These are phyloP conservation scores for Cygnus buccinator DNA, from an alignment of 2,113 vertebrate genomes.

Conservation along the genomic window DNA sequence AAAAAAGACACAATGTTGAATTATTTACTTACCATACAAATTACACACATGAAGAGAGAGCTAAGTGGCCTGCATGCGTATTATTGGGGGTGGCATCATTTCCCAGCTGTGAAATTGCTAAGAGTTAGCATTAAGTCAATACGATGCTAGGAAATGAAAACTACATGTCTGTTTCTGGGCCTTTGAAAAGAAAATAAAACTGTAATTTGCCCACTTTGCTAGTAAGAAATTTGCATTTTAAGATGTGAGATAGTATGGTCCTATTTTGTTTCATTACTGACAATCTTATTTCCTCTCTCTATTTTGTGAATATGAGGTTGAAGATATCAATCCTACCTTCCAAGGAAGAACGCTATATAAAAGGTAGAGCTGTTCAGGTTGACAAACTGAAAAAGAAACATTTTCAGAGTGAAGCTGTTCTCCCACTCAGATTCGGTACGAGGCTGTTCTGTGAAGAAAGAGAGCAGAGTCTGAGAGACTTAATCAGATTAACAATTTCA, in stretches of 20 bases:
- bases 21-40: neutral
- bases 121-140: neutral
- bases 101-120: neutral
- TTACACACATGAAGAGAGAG: neutral
- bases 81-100: neutral
- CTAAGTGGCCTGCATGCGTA: neutral
- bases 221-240: neutral
- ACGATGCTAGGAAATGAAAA: neutral
- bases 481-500: neutral
- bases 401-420: conserved; percentile 98
- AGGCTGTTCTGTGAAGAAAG: conserved; percentile 89
- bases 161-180: neutral
- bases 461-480: conserved; percentile 48
- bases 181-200: neutral
- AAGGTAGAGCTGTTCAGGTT: conserved; percentile 98
- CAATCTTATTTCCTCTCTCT: neutral
- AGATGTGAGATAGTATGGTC: neutral
- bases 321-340: conserved; percentile 81
- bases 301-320: neutral
- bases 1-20: neutral
- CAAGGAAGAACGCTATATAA: conserved; percentile 97
- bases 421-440: conserved; percentile 97
- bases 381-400: conserved; percentile 99
- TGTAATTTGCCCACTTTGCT: neutral
- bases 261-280: conserved; percentile 2